phyloP scores from a whole-genome alignment of 2,797 vertebrate genomes.

The Steatocranus sp. region DNA sequence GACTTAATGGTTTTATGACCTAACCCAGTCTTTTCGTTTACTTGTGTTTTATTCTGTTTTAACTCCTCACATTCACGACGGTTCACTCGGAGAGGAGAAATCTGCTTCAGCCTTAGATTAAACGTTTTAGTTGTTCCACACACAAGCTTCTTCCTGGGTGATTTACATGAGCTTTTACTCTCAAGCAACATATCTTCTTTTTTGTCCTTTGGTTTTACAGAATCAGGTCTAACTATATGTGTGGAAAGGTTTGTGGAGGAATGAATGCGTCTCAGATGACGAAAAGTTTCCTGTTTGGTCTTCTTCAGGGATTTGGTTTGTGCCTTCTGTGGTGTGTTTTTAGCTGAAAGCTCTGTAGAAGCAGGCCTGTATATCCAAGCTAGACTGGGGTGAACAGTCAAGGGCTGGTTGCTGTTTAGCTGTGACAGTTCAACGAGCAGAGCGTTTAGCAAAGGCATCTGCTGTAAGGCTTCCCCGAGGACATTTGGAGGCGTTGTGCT shows the following conservation, averaged over 20 bases:
- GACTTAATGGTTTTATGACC: background rate
- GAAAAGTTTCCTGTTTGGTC: background rate
- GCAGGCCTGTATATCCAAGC: conserved; percentile 67
- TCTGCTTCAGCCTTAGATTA: conserved; percentile 78
- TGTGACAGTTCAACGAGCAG: conserved; percentile 84
- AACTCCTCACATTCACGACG: conserved; percentile 70
- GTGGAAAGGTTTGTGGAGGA: conserved; percentile 16
- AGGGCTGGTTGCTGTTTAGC: conserved; percentile 58
- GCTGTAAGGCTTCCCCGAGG: conserved; percentile 57
- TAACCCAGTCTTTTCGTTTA: conserved; percentile 29
- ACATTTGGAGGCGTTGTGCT: conserved; percentile 3
- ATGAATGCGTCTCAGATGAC: background rate
- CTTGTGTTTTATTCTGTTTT: conserved; percentile 25
- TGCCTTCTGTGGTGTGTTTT: background rate
- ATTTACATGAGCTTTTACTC: conserved; percentile 18
- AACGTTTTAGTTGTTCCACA: conserved; percentile 86
- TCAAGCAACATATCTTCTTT: background rate
- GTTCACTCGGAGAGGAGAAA: conserved; percentile 59
- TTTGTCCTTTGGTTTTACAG: conserved; percentile 1
- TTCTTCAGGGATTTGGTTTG: background rate
- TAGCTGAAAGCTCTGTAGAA: background rate
- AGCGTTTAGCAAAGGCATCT: conserved; percentile 85
- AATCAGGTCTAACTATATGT: background rate
- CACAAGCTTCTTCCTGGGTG: conserved; percentile 66
- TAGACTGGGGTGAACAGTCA: conserved; percentile 66